These are phyloP conservation scores for Genyomyrus donnyi DNA, from an alignment of 2,113 vertebrate genomes.

Conservation along the genomic window DNA sequence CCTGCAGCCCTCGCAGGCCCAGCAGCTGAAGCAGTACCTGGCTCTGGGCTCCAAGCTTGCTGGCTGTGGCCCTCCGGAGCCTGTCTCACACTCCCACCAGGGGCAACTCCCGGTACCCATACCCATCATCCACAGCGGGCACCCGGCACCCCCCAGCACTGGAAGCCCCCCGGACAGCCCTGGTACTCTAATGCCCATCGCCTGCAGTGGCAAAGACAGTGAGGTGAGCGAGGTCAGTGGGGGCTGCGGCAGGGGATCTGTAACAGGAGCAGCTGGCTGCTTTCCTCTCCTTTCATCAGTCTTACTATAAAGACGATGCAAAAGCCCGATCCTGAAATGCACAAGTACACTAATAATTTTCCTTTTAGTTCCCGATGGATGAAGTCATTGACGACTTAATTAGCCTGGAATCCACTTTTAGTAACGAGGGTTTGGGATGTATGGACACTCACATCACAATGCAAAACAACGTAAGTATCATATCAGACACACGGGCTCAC, in stretches of 20 bases:
- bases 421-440: conserved; percentile 78
- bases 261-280: conserved; percentile 27
- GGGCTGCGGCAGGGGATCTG: neutral
- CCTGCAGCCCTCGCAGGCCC: conserved; percentile 71
- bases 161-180: conserved; percentile 60
- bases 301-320: neutral
- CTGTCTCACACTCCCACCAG: conserved; percentile 53
- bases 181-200: conserved; percentile 65
- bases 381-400: conserved; percentile 89
- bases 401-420: conserved; percentile 81
- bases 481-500: neutral
- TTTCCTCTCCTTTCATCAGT: neutral
- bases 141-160: conserved; percentile 56
- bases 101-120: conserved; percentile 54
- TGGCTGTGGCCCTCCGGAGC: conserved; percentile 54
- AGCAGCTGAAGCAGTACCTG: conserved; percentile 84
- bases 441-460: conserved; percentile 74
- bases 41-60: conserved; percentile 76
- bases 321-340: neutral
- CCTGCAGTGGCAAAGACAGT: conserved; percentile 60
- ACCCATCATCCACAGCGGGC: conserved; percentile 65
- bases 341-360: conserved; percentile 41
- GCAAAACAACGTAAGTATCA: conserved; percentile 83
- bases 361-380: conserved; percentile 81
- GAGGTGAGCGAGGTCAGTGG: conserved; percentile 73